These are phyloP conservation scores for Mionectes olivaceus DNA, from an alignment of 2,797 vertebrate genomes.

Conservation along the genomic window DNA sequence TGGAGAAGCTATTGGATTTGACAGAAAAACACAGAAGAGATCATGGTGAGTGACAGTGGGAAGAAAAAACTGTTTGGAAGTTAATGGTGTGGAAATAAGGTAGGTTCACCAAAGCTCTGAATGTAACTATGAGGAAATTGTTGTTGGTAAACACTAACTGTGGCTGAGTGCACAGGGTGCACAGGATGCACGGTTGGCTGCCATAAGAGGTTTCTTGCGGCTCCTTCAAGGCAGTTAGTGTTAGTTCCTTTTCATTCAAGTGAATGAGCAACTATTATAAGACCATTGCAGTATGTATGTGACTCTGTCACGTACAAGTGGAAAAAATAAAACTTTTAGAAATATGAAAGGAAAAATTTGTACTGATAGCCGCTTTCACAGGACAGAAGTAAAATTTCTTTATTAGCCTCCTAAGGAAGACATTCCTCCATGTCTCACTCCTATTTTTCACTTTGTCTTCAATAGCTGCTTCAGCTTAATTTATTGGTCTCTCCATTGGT, in stretches of 20 bases:
- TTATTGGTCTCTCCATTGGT: background rate
- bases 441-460: background rate
- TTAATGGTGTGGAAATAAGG: constrained; percentile 56
- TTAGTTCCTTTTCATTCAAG: constrained; percentile 2
- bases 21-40: constrained; percentile 39
- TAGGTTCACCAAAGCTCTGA: constrained; percentile 25
- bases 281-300: background rate
- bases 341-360: background rate
- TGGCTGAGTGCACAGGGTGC: background rate
- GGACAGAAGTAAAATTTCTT: background rate
- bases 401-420: background rate
- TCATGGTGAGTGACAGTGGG: constrained; percentile 33
- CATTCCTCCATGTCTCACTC: background rate
- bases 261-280: background rate
- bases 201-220: background rate
- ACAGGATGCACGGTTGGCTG: background rate
- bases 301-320: background rate
- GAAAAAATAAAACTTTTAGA: background rate
- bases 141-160: constrained; percentile 10
- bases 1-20: constrained; percentile 29
- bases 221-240: background rate
- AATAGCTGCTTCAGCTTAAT: background rate
- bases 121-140: constrained; percentile 18
- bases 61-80: constrained; percentile 21
- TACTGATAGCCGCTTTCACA: background rate